Base-by-base conservation (phyloP, 64 coral and sea anemone genomes). In the Astreopora myriophthalma region DNA sequence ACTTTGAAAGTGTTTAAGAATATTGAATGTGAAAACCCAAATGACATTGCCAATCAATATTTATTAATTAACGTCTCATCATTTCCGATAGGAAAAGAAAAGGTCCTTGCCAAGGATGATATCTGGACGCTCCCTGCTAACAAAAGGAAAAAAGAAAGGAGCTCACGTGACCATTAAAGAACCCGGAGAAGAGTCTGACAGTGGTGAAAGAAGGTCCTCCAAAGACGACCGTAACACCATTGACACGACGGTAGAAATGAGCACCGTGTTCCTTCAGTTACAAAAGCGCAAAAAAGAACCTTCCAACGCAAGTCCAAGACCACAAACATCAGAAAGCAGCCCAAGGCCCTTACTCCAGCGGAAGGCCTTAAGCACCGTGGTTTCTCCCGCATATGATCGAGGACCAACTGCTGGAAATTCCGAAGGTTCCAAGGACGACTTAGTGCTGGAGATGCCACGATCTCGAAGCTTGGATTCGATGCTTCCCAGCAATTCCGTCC, bases 401-500 rank as follows among this genome's bases (percentile, higher is more conserved):
- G 52, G 17, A 36, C 5, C 19, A 83, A 14, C 57, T 34, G 55
- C 19, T 73, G 70, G 33, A 37, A 22, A 36, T 16, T 7, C 33
- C 22, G 20, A 36, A 23, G 19, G 32, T 2, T 64, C 79, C 2
- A 83, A 83, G 32, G 79, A 83, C 33, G 79, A 83, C 25, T 9
- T 17, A 25, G 12, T 20, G 10, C 6, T 65, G 29, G 22, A 58
- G 31, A 83, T n/a, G 29, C 6, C 20, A 5, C 52, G 34, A 37
- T 34, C 44, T 81, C 77, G 31, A 81, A 81, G 77, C 34, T n/a
- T 81, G 31, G 77, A 81, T 8, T 61, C 77, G 8, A 33, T 77
- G 23, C 23, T 46, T 49, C 13, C 74, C n/a, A 48, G 6, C 5
- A 48, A 26, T 27, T 28, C 40, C 8, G 17, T 13, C 0, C 74